A percentile compares a stretch with the other conserved stretches of the same genome.
Evolutionary conservation across 2,797 vertebrate species (phyloP).

Genomic region (Squalus acanthias): DNA sequence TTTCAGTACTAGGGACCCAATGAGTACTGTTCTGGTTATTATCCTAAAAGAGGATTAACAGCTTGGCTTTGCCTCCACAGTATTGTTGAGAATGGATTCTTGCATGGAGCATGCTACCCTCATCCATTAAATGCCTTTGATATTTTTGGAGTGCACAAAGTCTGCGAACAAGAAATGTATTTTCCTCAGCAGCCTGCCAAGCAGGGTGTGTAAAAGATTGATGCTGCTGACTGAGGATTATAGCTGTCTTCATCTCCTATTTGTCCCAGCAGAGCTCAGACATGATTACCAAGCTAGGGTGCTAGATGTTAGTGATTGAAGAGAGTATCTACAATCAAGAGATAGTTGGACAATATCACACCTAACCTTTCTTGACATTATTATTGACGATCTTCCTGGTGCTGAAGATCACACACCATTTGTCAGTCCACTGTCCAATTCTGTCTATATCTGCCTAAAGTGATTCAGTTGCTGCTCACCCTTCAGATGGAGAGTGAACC

Average conservation of each 20-base stretch:
- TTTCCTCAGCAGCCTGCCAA: background rate
- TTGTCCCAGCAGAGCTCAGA: background rate
- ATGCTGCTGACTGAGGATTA: background rate
- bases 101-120: background rate
- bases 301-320: background rate
- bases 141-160: background rate
- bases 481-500: background rate
- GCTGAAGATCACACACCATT: background rate
- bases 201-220: background rate
- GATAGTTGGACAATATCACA: background rate
- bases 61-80: background rate
- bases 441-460: background rate
- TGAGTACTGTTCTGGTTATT: background rate
- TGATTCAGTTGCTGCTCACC: background rate
- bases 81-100: background rate
- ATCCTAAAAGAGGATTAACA: background rate
- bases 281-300: slow-evolving; percentile 11
- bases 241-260: background rate
- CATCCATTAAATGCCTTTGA: background rate
- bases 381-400: background rate
- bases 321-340: background rate
- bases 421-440: slow-evolving; percentile 6
- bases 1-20: background rate
- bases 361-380: slow-evolving; percentile 9
- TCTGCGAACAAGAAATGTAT: background rate